Evolutionary conservation across 2,113 vertebrate species (phyloP).

Genomic region (Bettongia penicillata): DNA sequence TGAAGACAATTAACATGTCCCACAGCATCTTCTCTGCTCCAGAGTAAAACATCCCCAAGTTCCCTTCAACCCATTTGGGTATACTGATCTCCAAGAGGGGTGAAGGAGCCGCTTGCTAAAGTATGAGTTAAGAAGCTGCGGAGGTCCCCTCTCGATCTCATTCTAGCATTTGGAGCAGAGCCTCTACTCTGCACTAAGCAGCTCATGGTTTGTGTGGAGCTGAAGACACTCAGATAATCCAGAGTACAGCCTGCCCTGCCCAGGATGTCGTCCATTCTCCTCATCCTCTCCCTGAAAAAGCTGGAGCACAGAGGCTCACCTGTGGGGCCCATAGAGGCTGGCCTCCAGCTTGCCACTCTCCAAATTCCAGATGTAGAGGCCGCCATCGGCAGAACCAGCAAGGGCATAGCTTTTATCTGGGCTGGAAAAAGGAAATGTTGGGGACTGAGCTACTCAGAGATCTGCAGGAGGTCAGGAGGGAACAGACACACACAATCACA

Average conservation of each 20-base stretch:
- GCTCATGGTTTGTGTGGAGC: not conserved
- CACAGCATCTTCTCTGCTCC: not conserved
- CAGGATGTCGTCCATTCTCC: not conserved
- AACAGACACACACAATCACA: not conserved
- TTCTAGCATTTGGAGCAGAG: not conserved
- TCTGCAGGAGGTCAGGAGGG: not conserved
- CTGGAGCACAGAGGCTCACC: constrained; percentile 78
- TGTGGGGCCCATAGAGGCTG: constrained; percentile 85
- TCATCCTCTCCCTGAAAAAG: not conserved
- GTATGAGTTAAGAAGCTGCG: not conserved
- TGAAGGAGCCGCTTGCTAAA: not conserved
- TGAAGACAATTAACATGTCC: not conserved
- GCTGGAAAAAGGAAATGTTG: constrained; percentile 72
- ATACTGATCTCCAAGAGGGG: not conserved
- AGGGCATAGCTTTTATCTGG: constrained; percentile 88
- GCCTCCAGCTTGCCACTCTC: constrained; percentile 85
- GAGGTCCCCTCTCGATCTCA: too few relatives aligned
- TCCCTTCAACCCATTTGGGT: not conserved
- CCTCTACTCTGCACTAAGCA: not conserved
- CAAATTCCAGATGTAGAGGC: constrained; percentile 90
- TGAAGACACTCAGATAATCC: not conserved
- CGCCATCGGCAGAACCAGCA: constrained; percentile 88
- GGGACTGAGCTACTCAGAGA: not conserved
- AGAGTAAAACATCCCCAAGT: not conserved
- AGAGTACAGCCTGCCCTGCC: not conserved